These are phyloP conservation scores for Entomyzon cyanotis DNA, from an alignment of 2,113 vertebrate species.

Conservation along the genomic window DNA sequence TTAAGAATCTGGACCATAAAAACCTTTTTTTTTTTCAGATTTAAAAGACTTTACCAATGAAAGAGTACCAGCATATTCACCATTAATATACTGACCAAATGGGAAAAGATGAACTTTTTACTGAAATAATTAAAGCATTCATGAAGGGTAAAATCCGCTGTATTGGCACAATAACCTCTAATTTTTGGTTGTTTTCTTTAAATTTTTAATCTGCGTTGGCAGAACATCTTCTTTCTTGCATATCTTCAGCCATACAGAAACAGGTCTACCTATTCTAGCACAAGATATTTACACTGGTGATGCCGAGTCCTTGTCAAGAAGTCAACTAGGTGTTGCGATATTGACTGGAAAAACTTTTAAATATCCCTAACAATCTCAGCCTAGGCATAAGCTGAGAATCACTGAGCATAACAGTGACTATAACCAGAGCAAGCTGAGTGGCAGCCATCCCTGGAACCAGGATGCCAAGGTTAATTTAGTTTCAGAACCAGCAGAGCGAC, in stretches of 20 bases:
- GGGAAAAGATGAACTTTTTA: neutral
- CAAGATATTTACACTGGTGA: rapidly evolving
- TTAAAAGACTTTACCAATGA: neutral
- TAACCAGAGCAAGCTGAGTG: neutral
- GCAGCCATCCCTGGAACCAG: neutral
- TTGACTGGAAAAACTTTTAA: neutral
- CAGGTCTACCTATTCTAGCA: neutral
- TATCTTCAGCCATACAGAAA: neutral
- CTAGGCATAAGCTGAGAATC: neutral
- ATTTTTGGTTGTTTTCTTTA: neutral
- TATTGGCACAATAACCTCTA: neutral
- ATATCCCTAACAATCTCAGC: neutral
- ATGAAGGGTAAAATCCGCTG: neutral
- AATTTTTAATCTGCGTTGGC: neutral
- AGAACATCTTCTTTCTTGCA: neutral
- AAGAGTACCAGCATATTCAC: neutral
- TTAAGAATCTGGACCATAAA: neutral
- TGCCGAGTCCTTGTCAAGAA: neutral
- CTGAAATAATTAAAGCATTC: neutral
- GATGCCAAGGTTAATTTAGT: neutral
- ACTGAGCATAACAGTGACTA: neutral
- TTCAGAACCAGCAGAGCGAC: neutral
- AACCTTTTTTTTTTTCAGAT: neutral
- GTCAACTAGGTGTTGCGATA: neutral
- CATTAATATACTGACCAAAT: neutral